Evolutionary conservation across 1,140 invertebrate species (phyloP).

Genomic region (Leguminivora glycinivorella): DNA sequence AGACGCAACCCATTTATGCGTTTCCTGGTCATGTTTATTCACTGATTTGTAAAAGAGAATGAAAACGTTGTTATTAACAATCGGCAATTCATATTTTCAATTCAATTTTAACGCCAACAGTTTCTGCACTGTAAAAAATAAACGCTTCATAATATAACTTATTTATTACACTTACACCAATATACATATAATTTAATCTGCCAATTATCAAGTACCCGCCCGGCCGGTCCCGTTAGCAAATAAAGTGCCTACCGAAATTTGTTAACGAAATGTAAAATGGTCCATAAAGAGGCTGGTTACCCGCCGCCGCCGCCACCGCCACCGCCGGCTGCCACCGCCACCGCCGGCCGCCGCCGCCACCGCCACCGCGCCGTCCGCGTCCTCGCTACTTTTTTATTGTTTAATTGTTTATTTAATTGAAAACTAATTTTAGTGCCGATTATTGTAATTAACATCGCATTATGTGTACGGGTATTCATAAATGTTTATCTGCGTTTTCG

Average conservation of each 20-base stretch:
- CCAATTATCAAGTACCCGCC: constrained; percentile 3
- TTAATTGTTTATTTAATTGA: no score
- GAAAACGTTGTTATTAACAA: neutral
- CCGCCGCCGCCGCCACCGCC: neutral
- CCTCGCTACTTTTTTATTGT: neutral
- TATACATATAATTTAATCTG: constrained; percentile 5
- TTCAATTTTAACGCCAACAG: neutral
- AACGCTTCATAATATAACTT: neutral
- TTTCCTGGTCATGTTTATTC: neutral
- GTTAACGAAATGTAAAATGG: neutral
- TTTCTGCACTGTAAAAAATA: neutral
- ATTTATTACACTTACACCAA: neutral
- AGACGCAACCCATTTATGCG: neutral
- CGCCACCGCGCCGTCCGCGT: neutral
- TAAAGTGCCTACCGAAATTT: constrained; percentile 11
- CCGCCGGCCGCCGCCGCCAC: neutral
- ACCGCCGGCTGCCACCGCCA: no score
- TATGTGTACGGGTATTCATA: neutral
- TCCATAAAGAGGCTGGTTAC: neutral
- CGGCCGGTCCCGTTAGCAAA: neutral
- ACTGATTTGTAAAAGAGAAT: neutral
- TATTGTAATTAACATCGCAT: neutral
- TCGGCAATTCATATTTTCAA: neutral
- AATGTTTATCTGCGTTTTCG: neutral
- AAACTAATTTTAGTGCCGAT: neutral